Base-by-base conservation (phyloP, 2,797 vertebrate genomes). In the Psittacula echo region DNA sequence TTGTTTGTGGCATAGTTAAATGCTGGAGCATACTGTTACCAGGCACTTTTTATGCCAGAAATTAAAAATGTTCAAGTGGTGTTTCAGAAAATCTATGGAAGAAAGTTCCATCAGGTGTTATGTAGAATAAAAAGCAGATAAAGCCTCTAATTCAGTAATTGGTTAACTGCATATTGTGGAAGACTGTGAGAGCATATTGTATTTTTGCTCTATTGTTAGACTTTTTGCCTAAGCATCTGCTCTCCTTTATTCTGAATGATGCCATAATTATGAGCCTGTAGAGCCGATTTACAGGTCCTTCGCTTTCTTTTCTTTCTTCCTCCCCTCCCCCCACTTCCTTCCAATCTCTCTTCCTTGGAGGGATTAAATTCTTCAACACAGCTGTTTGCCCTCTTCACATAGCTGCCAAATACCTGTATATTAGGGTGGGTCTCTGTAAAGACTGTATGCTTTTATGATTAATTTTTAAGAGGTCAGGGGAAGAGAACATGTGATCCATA, bases 31-130 rank as follows among this genome's bases (percentile, higher is more conserved):
- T 62, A 27, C 18, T 67, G 14, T 47, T 68, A 24, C 47, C 11
- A 41, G 47, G 22, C 34, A 60, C 22, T 39, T 2, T 47, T 58
- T 82, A 45, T 79, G n/a, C 26, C 8, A 79, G 51, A 83, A 79
- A 64, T 6, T 32, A 0, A 26, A 89, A 71, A 39, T 7, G 1
- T 51, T 45, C 10, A 45, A 51, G 41, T n/a, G 6, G 1, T 50
- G 21, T 65, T 61, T 87, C 48, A 58, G 6, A 76, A 87, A 83
- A 56, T 29, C 30, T 3, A 5, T 51, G 13, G 20, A 54, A 91
- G 23, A 85, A 76, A n/a, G 9, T 91, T 88, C 9, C 18, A 27
- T 70, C 45, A 50, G 37, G 32, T 82, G 5, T 11, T 81, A 9
- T 39, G 10, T 75, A 44, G 51, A 87, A 67, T 60, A 78, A 77